Percentiles rank a stretch among this genome's conserved stretches.
phyloP scores from a whole-genome alignment of 1,140 invertebrate species.

The Drosophila baimaii region DNA sequence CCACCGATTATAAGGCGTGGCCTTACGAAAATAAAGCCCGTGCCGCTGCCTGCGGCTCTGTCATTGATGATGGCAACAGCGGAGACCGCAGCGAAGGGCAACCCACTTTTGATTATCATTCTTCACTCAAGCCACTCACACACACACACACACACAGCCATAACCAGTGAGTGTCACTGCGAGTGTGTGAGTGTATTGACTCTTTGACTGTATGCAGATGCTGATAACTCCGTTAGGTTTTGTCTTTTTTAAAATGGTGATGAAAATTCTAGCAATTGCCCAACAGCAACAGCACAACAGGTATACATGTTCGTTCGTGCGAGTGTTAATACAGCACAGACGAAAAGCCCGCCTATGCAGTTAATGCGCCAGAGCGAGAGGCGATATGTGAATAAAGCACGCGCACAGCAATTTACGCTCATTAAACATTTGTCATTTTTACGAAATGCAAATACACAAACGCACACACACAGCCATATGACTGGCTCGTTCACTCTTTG shows the following conservation, averaged over 20 bases:
- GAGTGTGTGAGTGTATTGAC: not conserved
- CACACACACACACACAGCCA: not conserved
- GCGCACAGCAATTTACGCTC: constrained; percentile 77
- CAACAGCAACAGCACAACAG: constrained; percentile 21
- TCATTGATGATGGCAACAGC: constrained; percentile 4
- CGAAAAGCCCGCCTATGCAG: not conserved
- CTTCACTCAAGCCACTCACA: not conserved
- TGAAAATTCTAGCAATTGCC: constrained; percentile 28
- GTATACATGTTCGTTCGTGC: constrained; percentile 28
- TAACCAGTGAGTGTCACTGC: not conserved
- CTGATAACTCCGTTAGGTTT: constrained; percentile 50
- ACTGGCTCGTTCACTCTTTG: constrained; percentile 58
- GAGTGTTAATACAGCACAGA: constrained; percentile 13
- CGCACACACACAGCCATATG: constrained; percentile 24
- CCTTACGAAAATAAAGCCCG: constrained; percentile 29
- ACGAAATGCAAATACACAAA: constrained; percentile 53
- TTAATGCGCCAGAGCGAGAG: constrained; percentile 23
- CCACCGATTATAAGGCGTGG: constrained; percentile 49
- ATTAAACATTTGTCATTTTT: constrained; percentile 78
- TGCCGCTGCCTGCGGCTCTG: not conserved
- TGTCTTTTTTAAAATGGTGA: constrained; percentile 68
- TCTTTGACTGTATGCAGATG: constrained; percentile 11
- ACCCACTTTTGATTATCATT: constrained; percentile 26
- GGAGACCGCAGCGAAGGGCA: not conserved
- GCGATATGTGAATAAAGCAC: constrained; percentile 56